phyloP scores from a whole-genome alignment of 1,140 invertebrate genomes.

The Yoshiicerus persimilis region DNA sequence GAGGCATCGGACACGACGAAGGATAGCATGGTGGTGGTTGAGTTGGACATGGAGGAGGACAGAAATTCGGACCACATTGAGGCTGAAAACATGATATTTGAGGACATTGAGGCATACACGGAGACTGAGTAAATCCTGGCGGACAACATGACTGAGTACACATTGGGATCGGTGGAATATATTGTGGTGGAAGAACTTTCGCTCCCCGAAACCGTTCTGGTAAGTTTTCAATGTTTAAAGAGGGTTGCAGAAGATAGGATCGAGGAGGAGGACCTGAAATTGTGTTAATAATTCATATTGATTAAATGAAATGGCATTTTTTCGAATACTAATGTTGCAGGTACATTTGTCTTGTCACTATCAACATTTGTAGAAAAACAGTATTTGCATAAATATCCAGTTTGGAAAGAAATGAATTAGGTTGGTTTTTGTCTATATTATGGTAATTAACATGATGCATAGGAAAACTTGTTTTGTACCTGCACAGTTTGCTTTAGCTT shows the following conservation, averaged over 20 bases:
- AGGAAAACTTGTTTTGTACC: neutral
- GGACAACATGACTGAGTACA: neutral
- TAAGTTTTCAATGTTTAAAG: conserved; percentile 29
- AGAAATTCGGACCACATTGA: neutral
- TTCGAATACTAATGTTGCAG: too few relatives aligned
- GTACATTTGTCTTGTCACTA: too few relatives aligned
- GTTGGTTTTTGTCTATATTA: neutral
- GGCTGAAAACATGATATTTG: neutral
- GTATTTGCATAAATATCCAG: too few relatives aligned
- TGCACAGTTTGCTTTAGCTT: neutral
- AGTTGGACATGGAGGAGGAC: neutral
- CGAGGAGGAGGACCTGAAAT: too few relatives aligned
- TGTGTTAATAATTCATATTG: too few relatives aligned
- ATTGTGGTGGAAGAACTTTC: conserved; percentile 13
- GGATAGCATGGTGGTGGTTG: neutral
- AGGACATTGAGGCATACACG: neutral
- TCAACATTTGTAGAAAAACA: too few relatives aligned
- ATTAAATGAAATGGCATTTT: too few relatives aligned
- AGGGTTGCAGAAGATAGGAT: neutral
- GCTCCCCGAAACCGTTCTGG: conserved; percentile 3
- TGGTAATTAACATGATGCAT: neutral
- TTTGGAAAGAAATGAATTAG: neutral
- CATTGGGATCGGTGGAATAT: neutral
- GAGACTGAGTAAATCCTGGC: neutral
- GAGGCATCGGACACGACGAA: neutral